Evolutionary conservation across 2,113 vertebrate genomes (phyloP), one percentile per base, ranked within the genome.

Genomic region (Catharus bicknelli): DNA sequence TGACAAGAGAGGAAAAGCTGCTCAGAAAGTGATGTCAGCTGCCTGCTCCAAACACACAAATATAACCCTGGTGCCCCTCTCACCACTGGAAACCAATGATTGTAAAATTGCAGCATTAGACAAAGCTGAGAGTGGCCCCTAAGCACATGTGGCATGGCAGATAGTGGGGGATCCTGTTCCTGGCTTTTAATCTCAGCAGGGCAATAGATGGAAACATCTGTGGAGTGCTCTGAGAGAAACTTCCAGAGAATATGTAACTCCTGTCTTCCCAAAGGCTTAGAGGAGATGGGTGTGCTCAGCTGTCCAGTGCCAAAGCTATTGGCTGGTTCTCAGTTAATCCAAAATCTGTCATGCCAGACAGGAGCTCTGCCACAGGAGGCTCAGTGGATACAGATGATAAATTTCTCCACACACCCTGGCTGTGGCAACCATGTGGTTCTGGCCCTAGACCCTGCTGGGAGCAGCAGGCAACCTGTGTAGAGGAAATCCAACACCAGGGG

Each of bases 161-260:
- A 38, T 4, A n/a, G 27, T 8, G 27, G n/a, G 21, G 42, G 25
- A 23, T 26, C 16, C 4, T 2, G 10, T 15, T 79, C 54, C 43
- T 67, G 50, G 7, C 21, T 13, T 67, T 50, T n/a, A 40, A 68
- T 40, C n/a, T 36, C 0, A 0, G 11, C 57, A 76, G 27, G 12
- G 30, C 25, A 83, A 53, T 13, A 58, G 30, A 36, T 50, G 25
- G 40, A 51, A 72, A 76, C 29, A 23, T 26, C 54, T 73, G 13
- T n/a, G 22, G 14, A 51, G 26, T 61, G 16, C 47, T 48, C 27
- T 70, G 59, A 59, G 54, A 63, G 40, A 50, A 54, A 67, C 45
- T 72, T 64, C 15, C 50, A 34, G 36, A 58, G 48, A 57, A 32
- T 3, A 8, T 20, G 15, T 17, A n/a, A 68, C 16, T 64, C 45